A percentile compares a stretch with the other conserved stretches of the same genome.
These are phyloP conservation scores for Eurystomus gularis DNA, from an alignment of 2,113 vertebrate species.

Conservation along the genomic window DNA sequence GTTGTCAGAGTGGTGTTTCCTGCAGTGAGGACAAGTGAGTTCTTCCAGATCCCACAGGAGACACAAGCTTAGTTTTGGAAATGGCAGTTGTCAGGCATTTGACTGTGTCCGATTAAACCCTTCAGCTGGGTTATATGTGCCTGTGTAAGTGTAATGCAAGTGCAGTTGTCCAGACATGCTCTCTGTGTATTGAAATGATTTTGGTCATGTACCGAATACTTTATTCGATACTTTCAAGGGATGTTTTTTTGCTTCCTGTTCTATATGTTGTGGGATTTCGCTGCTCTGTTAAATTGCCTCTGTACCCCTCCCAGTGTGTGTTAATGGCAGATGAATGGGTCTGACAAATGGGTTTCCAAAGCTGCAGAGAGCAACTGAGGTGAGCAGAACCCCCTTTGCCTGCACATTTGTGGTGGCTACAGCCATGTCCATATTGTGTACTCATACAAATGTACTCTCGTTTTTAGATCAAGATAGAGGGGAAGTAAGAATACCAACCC, in stretches of 20 bases:
- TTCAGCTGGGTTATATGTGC: not conserved
- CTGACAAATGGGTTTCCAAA: not conserved
- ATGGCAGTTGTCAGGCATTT: not conserved
- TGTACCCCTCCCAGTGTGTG: not conserved
- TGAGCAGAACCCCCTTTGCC: not conserved
- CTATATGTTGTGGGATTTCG: not conserved
- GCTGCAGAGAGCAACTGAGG: not conserved
- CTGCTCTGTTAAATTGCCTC: not conserved
- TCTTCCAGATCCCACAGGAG: not conserved
- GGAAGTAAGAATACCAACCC: not conserved
- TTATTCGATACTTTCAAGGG: not conserved
- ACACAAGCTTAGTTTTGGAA: not conserved
- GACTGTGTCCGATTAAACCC: not conserved
- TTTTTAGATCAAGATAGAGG: not conserved
- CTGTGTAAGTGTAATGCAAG: not conserved
- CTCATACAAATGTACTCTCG: fast-evolving
- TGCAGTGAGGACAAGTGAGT: not conserved
- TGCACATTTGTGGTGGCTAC: not conserved
- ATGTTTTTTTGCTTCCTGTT: not conserved
- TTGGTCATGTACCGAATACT: not conserved
- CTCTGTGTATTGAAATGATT: not conserved
- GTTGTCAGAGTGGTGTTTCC: not conserved
- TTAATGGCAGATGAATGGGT: not conserved
- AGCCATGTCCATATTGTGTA: fast-evolving
- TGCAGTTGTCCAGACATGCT: not conserved